Percentiles rank a stretch among this genome's conserved stretches.
phyloP scores from a whole-genome alignment of 1,140 invertebrate genomes.

The Coenobita brevimanus region DNA sequence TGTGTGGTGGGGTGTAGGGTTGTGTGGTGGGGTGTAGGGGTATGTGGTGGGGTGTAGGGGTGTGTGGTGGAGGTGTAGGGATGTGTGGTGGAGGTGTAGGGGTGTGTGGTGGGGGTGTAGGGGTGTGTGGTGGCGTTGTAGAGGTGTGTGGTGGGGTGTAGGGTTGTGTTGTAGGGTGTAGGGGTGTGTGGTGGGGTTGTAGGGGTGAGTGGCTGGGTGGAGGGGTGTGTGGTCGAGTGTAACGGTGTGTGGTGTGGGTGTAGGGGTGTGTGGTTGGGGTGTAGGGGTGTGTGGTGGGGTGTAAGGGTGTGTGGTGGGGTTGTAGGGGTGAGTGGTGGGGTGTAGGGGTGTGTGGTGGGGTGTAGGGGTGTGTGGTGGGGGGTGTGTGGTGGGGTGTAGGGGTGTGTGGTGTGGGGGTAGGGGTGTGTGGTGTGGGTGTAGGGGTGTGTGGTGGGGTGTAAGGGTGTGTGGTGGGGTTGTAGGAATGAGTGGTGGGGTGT shows the following conservation, averaged over 20 bases:
- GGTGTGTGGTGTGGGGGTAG: too few relatives aligned
- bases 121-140: not conserved
- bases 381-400: too few relatives aligned
- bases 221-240: not conserved
- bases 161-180: not conserved
- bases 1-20: too few relatives aligned
- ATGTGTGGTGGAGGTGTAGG: too few relatives aligned
- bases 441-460: not conserved
- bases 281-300: too few relatives aligned
- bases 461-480: not conserved
- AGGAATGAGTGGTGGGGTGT: too few relatives aligned
- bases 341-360: not conserved
- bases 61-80: too few relatives aligned
- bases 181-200: not conserved
- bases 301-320: not conserved
- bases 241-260: not conserved
- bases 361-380: not conserved
- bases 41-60: not conserved
- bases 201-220: too few relatives aligned
- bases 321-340: not conserved
- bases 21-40: not conserved
- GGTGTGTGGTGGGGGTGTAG: not conserved
- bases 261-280: not conserved
- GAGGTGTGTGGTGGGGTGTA: not conserved
- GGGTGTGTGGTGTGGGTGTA: not conserved